Percentiles rank a stretch among this genome's conserved stretches.
These are phyloP conservation scores for Venusia cambrica DNA, from an alignment of 2,888 invertebrate genomes.

Conservation along the genomic window DNA sequence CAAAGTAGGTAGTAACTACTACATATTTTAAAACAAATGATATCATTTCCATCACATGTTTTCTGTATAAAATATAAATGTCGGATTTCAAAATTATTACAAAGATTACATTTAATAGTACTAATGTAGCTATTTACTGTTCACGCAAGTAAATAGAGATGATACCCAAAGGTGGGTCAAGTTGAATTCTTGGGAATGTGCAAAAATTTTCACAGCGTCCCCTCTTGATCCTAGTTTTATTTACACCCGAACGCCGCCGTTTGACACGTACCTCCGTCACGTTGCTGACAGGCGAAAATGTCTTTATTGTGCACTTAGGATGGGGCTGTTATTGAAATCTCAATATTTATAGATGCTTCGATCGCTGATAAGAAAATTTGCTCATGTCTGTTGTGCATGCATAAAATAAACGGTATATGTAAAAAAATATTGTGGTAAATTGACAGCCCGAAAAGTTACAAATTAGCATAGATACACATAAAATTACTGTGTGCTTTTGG, in stretches of 20 bases:
- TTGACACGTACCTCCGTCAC: conserved; percentile 48
- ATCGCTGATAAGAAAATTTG: conserved; percentile 4
- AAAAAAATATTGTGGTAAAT: too few relatives aligned
- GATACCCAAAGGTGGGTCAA: conserved; percentile 27
- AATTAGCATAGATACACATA: too few relatives aligned
- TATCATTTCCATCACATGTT: too few relatives aligned
- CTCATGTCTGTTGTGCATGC: too few relatives aligned
- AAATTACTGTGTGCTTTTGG: too few relatives aligned
- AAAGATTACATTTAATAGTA: too few relatives aligned
- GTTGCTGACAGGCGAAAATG: conserved; percentile 44
- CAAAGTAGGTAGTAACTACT: too few relatives aligned
- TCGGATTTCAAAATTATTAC: too few relatives aligned
- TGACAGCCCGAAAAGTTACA: too few relatives aligned
- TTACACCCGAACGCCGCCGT: conserved; percentile 43
- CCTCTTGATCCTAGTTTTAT: conserved; percentile 45
- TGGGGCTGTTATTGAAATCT: conserved; percentile 42
- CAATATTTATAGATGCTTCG: conserved; percentile 23
- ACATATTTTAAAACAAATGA: too few relatives aligned
- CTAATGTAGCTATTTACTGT: neutral
- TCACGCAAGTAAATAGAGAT: conserved; percentile 23
- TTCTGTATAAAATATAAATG: too few relatives aligned
- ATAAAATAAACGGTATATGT: too few relatives aligned
- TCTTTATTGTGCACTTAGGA: conserved; percentile 43
- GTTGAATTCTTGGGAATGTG: conserved; percentile 28
- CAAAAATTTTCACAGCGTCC: conserved; percentile 28